Base-by-base conservation (phyloP, 1,140 invertebrate genomes). In the Drosophila tropicalis region DNA sequence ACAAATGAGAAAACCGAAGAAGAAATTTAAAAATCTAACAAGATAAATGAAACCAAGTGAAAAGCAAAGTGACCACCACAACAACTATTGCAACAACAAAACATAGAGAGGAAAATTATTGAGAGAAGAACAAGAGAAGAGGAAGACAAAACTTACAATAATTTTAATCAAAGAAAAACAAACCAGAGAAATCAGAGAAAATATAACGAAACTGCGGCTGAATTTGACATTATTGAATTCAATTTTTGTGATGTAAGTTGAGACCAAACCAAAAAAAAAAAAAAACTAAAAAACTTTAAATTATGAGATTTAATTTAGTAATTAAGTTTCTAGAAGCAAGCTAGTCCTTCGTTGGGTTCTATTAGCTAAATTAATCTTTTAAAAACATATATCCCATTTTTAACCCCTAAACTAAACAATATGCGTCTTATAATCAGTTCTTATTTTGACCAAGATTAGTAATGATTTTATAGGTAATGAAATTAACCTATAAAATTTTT, bases 221-320 rank as follows among this genome's bases (percentile, higher is more conserved):
- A 73, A 79, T 71, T 29, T 70, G 51, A 76, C 67, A 79, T 22
- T 22, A 71, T 79, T 76, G 67, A 84, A 73, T 84, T 83, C 65
- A 79, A 70, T 56, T 77, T 79, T 83, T 79, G 81, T 84, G 76
- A 84, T 84, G 80, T 79, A 83, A 83, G 80, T 71, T 75, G 66
- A 67, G 64, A 67, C 56, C 54, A 70, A 39, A 56, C 44, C 44
- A 17, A 39, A 29, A 51, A 17, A 0, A 29, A 29, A 5, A 5
- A 5, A 29, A 29, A 29, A 4, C 22, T 25, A 29, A 29, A 15
- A 70, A 12, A 6, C 12, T 22, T 4, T 5, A 22, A 51, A 51
- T 51, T 22, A 51, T 51, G 17, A 22, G 9, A 9, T 19, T 51
- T 22, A 22, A 22, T 4, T 19, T 17, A 47, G 2, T 47, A 47